Percentiles rank a stretch among this genome's conserved stretches.
Conservation (phyloP, 2,888 invertebrate genomes). For the Quadroppia sp. region DNA sequence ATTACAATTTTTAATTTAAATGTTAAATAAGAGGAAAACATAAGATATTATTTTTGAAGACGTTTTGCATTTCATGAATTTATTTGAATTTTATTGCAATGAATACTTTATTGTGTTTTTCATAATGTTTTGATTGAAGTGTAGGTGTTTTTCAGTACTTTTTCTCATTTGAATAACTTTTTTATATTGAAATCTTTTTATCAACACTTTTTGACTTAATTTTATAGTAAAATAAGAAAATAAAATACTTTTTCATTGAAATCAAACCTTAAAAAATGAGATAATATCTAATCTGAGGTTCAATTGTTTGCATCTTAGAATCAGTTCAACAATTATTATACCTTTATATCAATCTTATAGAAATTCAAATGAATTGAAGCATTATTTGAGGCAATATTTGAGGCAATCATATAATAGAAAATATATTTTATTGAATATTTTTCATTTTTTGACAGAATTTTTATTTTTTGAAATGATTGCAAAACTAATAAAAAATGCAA, state of each 20-base stretch:
- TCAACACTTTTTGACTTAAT: background rate
- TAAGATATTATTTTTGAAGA: background rate
- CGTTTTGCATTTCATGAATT: conserved; percentile 11
- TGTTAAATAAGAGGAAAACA: background rate
- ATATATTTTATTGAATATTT: too few relatives aligned
- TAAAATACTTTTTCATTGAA: background rate
- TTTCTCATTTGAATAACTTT: background rate
- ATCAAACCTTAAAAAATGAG: too few relatives aligned
- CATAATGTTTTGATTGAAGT: background rate
- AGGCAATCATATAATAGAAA: too few relatives aligned
- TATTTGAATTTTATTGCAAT: background rate
- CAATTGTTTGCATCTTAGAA: too few relatives aligned
- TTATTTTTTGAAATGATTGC: too few relatives aligned
- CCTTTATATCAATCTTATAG: too few relatives aligned
- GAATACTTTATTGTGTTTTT: conserved; percentile 1
- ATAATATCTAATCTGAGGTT: background rate
- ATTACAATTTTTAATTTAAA: background rate
- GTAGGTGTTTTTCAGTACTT: conserved; percentile 10
- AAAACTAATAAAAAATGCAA: too few relatives aligned
- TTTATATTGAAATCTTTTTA: background rate
- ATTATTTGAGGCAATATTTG: too few relatives aligned
- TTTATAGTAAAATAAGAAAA: background rate
- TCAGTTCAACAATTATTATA: too few relatives aligned
- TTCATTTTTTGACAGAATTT: too few relatives aligned
- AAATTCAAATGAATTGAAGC: too few relatives aligned